phyloP scores from a whole-genome alignment of 2,888 invertebrate species.

The Anthrax anthrax region DNA sequence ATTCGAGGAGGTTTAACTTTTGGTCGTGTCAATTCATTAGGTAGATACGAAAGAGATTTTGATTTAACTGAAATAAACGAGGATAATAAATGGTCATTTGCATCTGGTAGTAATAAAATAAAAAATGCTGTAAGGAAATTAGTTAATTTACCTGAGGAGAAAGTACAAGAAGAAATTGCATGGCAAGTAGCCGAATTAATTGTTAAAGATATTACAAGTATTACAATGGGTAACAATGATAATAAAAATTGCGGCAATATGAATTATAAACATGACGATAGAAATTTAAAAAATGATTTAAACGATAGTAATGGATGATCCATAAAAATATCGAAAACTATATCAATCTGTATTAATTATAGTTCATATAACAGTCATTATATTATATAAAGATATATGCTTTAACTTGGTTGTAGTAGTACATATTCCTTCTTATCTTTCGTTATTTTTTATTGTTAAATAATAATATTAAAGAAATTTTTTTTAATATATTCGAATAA shows the following conservation, averaged over 20 bases:
- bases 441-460: no score
- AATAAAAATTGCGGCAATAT: not conserved
- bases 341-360: no score
- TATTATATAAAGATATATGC: no score
- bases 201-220: slow-evolving; percentile 81
- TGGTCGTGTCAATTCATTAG: slow-evolving; percentile 74
- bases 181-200: slow-evolving; percentile 97
- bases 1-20: slow-evolving; percentile 54
- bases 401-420: no score
- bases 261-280: no score
- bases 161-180: slow-evolving; percentile 89
- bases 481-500: no score
- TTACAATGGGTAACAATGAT: slow-evolving; percentile 48
- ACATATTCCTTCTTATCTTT: no score
- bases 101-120: slow-evolving; percentile 27
- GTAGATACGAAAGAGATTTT: slow-evolving; percentile 83
- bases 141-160: slow-evolving; percentile 70
- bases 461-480: no score
- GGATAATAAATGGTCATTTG: slow-evolving; percentile 26
- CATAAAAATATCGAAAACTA: no score
- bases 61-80: slow-evolving; percentile 42
- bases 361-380: no score
- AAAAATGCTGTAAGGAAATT: slow-evolving; percentile 57
- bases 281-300: no score
- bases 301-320: no score